Conservation (phyloP, 2,888 invertebrate genomes). For the Venusia cambrica region DNA sequence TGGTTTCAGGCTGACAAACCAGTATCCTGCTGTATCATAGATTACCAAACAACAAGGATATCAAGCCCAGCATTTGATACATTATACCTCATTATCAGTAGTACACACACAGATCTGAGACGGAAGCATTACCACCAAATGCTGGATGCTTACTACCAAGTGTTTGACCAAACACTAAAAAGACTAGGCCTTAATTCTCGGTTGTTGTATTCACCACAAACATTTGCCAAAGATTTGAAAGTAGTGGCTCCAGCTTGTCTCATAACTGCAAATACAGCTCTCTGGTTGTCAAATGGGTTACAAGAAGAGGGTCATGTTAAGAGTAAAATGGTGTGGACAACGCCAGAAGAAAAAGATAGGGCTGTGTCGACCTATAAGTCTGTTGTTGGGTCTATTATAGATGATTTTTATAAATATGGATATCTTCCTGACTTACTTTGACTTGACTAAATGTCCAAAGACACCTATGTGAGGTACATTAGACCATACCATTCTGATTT, state of each 20-base stretch:
- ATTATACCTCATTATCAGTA: conserved; percentile 58
- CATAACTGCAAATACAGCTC: conserved; percentile 63
- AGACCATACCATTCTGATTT: no score
- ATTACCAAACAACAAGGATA: conserved; percentile 61
- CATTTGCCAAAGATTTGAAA: conserved; percentile 54
- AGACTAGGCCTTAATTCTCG: conserved; percentile 36
- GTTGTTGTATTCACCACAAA: conserved; percentile 43
- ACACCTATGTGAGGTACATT: no score
- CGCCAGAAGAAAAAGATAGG: conserved; percentile 42
- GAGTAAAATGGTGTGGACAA: conserved; percentile 50
- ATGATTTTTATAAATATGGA: conserved; percentile 54
- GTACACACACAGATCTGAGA: conserved; percentile 49
- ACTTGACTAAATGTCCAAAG: no score
- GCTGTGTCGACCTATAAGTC: conserved; percentile 50
- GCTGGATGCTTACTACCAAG: conserved; percentile 52
- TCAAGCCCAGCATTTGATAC: conserved; percentile 62
- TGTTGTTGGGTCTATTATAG: conserved; percentile 51
- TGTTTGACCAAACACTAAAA: conserved; percentile 41
- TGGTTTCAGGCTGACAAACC: conserved; percentile 55
- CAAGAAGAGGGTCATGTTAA: conserved; percentile 68
- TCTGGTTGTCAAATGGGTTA: conserved; percentile 63
- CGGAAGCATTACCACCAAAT: conserved; percentile 40
- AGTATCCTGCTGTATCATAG: conserved; percentile 59
- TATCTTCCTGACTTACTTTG: conserved; percentile 42
- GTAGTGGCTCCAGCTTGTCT: conserved; percentile 58